These are phyloP conservation scores for Zaprionus taronus DNA, from an alignment of 1,140 invertebrate genomes.

Conservation along the genomic window DNA sequence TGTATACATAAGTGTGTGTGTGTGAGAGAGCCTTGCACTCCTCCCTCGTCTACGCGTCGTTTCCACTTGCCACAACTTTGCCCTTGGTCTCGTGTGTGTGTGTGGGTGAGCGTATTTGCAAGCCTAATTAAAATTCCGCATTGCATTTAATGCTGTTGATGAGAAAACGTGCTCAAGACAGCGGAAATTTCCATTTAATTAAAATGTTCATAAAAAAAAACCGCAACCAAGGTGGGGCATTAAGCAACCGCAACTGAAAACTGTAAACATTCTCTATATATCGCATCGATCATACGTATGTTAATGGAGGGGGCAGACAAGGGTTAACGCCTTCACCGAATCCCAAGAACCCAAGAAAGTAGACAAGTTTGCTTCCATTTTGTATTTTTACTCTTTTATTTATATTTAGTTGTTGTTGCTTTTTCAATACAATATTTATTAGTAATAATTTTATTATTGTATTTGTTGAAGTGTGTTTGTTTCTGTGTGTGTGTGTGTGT, in stretches of 20 bases:
- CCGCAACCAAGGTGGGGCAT: background rate
- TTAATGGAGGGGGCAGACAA: background rate
- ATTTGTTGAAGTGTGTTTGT: slow-evolving; percentile 18
- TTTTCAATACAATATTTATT: slow-evolving; percentile 68
- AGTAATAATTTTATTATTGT: slow-evolving; percentile 70
- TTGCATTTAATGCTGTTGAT: slow-evolving; percentile 78
- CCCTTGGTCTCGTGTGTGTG: background rate
- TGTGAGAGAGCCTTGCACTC: background rate
- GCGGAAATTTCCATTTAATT: slow-evolving; percentile 79
- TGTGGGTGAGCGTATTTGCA: slow-evolving; percentile 31
- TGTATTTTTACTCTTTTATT: slow-evolving; percentile 71
- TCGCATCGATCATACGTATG: background rate
- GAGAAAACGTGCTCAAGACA: slow-evolving; percentile 78
- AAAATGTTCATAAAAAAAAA: slow-evolving; percentile 60
- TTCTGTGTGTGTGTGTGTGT: slow-evolving; percentile 10
- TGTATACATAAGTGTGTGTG: background rate
- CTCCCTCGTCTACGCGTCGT: background rate
- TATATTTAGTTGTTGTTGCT: slow-evolving; percentile 72
- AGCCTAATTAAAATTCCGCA: slow-evolving; percentile 81
- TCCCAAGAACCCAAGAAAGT: slow-evolving; percentile 15
- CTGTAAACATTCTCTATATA: background rate
- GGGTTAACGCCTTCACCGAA: background rate
- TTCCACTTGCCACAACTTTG: slow-evolving; percentile 14
- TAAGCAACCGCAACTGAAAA: slow-evolving; percentile 14
- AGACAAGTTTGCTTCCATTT: slow-evolving; percentile 33